Evolutionary conservation across 2,888 invertebrate genomes (phyloP).

Genomic region (Coenonympha glycerion): DNA sequence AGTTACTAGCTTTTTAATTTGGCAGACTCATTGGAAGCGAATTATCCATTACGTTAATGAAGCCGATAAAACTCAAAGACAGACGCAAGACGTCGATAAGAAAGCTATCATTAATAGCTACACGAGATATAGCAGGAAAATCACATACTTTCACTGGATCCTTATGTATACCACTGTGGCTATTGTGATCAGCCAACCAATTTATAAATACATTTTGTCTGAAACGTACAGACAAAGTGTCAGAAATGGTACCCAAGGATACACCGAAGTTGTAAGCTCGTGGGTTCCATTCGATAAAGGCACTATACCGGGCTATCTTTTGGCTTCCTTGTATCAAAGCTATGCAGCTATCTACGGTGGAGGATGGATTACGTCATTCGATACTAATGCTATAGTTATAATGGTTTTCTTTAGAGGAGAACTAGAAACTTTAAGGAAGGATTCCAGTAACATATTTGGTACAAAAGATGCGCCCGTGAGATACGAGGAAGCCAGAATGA

Average conservation of each 20-base stretch:
- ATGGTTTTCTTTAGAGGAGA: slow-evolving; percentile 65
- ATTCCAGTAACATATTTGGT: slow-evolving; percentile 50
- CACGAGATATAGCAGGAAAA: slow-evolving; percentile 55
- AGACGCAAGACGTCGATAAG: slow-evolving; percentile 34
- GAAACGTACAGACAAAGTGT: slow-evolving; percentile 45
- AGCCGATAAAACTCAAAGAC: slow-evolving; percentile 47
- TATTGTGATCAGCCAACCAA: slow-evolving; percentile 50
- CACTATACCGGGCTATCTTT: slow-evolving; percentile 42
- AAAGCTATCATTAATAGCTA: slow-evolving; percentile 37
- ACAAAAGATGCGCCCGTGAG: slow-evolving; percentile 24
- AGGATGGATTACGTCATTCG: slow-evolving; percentile 64
- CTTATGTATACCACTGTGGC: slow-evolving; percentile 57
- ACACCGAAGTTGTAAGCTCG: slow-evolving; percentile 57
- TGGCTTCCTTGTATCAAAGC: slow-evolving; percentile 49
- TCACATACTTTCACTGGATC: slow-evolving; percentile 55
- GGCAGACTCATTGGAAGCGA: slow-evolving; percentile 52
- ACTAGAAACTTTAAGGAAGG: slow-evolving; percentile 49
- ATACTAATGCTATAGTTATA: slow-evolving; percentile 57
- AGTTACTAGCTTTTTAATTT: slow-evolving; percentile 48
- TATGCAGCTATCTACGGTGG: slow-evolving; percentile 58
- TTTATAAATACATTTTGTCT: slow-evolving; percentile 47
- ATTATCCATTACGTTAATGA: slow-evolving; percentile 55
- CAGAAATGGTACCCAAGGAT: slow-evolving; percentile 46
- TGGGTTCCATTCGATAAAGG: slow-evolving; percentile 65
- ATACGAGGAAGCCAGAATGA: slow-evolving; percentile 31